Base-by-base conservation (phyloP, 2,888 invertebrate species). In the Pterostichus madidus region DNA sequence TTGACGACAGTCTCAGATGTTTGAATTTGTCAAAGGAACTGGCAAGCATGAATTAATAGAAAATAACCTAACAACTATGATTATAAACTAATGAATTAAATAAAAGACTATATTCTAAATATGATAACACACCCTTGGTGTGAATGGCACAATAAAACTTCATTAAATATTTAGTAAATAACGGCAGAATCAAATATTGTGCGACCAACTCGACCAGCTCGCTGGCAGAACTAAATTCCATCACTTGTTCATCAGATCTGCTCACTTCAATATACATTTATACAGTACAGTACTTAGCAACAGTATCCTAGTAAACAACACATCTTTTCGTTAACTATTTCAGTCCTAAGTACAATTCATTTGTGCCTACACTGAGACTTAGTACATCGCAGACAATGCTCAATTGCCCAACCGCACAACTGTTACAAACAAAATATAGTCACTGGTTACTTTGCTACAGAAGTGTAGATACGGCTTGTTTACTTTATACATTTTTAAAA, bases 201-300 rank as follows among this genome's bases (percentile, higher is more conserved):
- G 81, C 75, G 75, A 59, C 52, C 44, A 56, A 39, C 79, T 32
- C 53, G 15, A 15, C 31, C 75, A 75, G 49, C 13, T 52, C n/a
- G 13, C 52, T 52, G 32, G 32, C 76, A 61, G 79, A 80, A 71
- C 80, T 88, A 89, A 89, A 88, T 89, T 89, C 89, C 89, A 89
- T 89, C 89, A 89, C 89, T 89, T 61, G 81, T 81, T 81, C 73
- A 53, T 71, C 73, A 13, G 49, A 46, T 81, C 73, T 81, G 49
- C 32, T 75, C 81, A 79, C 80, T 71, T 68, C 46, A 79, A 79
- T 79, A 53, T 80, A 80, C 80, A 80, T 68, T 80, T 80, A 80
- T 80, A 80, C 80, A 80, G 35, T 80, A 80, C 79, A 79, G 46
- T 79, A 53, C 31, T 61, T 79, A 59, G 56, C 77, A 59, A 77